These are phyloP conservation scores for Verasper variegatus DNA, from an alignment of 2,113 vertebrate genomes.

Conservation along the genomic window DNA sequence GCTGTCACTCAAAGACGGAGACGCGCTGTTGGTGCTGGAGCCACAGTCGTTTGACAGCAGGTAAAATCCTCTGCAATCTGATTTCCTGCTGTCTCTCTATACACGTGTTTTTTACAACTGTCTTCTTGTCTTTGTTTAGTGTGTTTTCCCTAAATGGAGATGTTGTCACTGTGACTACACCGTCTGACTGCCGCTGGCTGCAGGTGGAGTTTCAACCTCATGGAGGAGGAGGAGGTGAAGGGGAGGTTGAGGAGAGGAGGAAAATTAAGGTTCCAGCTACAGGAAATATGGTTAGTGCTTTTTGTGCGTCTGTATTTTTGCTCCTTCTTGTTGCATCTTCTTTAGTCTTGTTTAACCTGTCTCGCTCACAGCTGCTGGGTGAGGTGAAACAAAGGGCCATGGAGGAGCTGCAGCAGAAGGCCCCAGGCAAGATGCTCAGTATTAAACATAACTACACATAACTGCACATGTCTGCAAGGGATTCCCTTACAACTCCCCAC, in stretches of 20 bases:
- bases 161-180: conserved; percentile 82
- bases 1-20: conserved; percentile 87
- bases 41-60: conserved; percentile 83
- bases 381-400: conserved; percentile 91
- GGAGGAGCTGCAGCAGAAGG: conserved; percentile 85
- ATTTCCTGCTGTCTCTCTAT: background rate
- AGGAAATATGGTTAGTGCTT: conserved; percentile 84
- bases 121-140: conserved; percentile 52
- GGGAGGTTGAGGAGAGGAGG: conserved; percentile 68
- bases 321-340: background rate
- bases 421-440: conserved; percentile 77
- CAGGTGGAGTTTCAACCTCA: conserved; percentile 86
- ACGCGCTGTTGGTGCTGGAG: conserved; percentile 86
- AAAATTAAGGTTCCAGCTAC: conserved; percentile 86
- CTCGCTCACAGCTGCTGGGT: conserved; percentile 83
- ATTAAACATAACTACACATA: background rate
- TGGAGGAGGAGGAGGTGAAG: conserved; percentile 36
- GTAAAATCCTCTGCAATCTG: conserved; percentile 64
- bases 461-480: conserved; percentile 7
- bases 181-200: conserved; percentile 88
- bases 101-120: background rate
- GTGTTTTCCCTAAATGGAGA: conserved; percentile 79
- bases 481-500: background rate
- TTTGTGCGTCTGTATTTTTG: background rate
- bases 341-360: background rate